Evolutionary conservation across 2,113 vertebrate species (phyloP).

Genomic region (Speoplatyrhinus poulsoni): DNA sequence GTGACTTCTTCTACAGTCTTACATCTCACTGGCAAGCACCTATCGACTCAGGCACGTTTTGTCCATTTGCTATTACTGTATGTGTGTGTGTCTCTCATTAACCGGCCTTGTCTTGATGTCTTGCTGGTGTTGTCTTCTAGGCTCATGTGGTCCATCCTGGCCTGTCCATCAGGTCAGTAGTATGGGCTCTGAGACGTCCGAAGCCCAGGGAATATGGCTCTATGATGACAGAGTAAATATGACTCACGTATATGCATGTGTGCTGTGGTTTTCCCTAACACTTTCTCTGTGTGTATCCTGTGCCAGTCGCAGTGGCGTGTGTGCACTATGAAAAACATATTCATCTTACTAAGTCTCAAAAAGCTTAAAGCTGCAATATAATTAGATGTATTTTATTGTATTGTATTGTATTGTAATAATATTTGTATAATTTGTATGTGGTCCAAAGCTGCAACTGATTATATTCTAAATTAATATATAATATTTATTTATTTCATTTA

Average conservation of each 20-base stretch:
- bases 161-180: conserved; percentile 47
- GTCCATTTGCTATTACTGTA: conserved; percentile 18
- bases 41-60: neutral
- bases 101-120: conserved; percentile 28
- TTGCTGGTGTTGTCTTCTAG: conserved; percentile 46
- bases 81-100: conserved; percentile 23
- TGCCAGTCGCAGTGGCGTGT: conserved; percentile 21
- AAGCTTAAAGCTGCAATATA: no score
- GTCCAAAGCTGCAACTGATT: no score
- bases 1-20: neutral
- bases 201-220: conserved; percentile 35
- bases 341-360: neutral
- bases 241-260: conserved; percentile 27
- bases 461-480: no score
- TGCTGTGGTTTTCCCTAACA: conserved; percentile 18
- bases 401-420: no score
- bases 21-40: neutral
- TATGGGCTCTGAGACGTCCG: conserved; percentile 31
- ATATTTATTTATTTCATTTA: no score
- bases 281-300: conserved; percentile 25
- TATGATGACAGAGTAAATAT: conserved; percentile 61
- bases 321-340: neutral
- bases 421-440: no score
- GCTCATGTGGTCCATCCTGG: conserved; percentile 50
- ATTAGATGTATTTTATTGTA: no score